phyloP scores from a whole-genome alignment of 2,113 vertebrate species.

The Campylomormyrus numenius region DNA sequence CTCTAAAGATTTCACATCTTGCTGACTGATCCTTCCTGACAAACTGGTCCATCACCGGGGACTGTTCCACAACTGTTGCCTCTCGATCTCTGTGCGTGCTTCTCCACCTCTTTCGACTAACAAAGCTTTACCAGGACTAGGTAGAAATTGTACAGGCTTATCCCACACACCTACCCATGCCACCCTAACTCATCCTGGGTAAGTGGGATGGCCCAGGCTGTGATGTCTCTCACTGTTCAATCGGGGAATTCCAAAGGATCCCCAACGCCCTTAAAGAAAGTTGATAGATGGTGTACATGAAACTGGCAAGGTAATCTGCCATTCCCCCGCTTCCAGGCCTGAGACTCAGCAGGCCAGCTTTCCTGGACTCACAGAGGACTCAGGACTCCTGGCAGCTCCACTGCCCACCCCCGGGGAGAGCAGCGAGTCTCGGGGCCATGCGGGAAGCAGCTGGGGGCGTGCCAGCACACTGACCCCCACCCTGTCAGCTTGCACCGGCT shows the following conservation, averaged over 20 bases:
- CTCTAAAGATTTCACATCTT: conserved; percentile 58
- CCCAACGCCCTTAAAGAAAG: conserved; percentile 24
- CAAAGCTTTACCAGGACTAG: conserved; percentile 42
- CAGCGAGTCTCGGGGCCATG: not conserved
- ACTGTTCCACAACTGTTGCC: conserved; percentile 44
- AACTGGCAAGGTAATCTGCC: not conserved
- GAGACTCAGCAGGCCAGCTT: conserved; percentile 72
- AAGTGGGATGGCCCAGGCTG: conserved; percentile 30
- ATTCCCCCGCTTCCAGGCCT: conserved; percentile 27
- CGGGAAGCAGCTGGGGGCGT: conserved; percentile 28
- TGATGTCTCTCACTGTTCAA: conserved; percentile 28
- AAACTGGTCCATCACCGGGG: conserved; percentile 51
- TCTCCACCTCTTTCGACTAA: conserved; percentile 9
- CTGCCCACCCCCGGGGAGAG: not conserved
- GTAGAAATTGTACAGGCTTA: conserved; percentile 50
- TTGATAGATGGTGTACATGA: conserved; percentile 20
- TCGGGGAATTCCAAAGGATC: conserved; percentile 31
- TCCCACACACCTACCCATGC: conserved; percentile 37
- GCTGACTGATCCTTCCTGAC: conserved; percentile 60
- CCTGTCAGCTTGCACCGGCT: conserved; percentile 59
- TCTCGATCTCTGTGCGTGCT: conserved; percentile 42
- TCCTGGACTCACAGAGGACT: conserved; percentile 64
- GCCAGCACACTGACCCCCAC: conserved; percentile 31
- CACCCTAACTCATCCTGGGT: conserved; percentile 12
- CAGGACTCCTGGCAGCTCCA: conserved; percentile 44